Percentiles rank a stretch among this genome's conserved stretches.
Evolutionary conservation across 2,888 invertebrate genomes (phyloP).

Genomic region (Pristionchus japonicus): DNA sequence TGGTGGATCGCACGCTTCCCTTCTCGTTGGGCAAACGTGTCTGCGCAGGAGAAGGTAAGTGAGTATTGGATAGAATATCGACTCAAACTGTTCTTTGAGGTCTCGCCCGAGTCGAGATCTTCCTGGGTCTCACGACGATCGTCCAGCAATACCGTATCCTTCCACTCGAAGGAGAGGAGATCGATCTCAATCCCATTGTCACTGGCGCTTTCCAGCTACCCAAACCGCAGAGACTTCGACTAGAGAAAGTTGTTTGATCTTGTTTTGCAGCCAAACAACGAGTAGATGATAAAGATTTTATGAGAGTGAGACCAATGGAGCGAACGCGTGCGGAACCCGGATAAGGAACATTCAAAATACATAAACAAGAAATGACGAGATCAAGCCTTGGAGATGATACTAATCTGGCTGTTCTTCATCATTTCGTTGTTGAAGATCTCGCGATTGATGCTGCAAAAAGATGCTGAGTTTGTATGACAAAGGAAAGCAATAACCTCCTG

Average conservation of each 20-base stretch:
- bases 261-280: neutral
- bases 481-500: too few relatives aligned
- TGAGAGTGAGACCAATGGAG: constrained; percentile 13
- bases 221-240: neutral
- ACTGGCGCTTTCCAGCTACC: neutral
- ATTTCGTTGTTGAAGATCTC: neutral
- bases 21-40: too few relatives aligned
- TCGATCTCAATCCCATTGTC: neutral
- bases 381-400: neutral
- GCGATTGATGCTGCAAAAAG: neutral
- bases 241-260: neutral
- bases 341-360: neutral
- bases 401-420: constrained; percentile 13
- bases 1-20: neutral
- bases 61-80: neutral
- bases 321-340: neutral
- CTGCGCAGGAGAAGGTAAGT: constrained; percentile 17
- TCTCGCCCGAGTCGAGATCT: neutral
- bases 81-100: neutral
- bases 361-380: neutral
- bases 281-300: neutral
- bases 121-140: neutral
- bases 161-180: neutral
- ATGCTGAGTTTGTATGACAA: too few relatives aligned
- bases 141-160: neutral